phyloP scores from a whole-genome alignment of 2,113 vertebrate species.

The Eudyptes chrysolophus region DNA sequence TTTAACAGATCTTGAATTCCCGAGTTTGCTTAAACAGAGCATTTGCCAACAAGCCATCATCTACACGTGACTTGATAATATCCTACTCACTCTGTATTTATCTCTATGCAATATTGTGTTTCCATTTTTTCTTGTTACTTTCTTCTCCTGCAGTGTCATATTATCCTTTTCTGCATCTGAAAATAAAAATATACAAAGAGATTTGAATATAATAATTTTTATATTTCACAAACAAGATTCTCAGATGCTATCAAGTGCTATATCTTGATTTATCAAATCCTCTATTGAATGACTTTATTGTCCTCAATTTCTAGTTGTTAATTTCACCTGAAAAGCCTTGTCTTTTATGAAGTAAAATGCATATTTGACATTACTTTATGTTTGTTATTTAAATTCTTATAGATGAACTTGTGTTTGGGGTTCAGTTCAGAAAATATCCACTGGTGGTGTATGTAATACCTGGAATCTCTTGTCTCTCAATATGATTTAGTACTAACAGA shows the following conservation, averaged over 20 bases:
- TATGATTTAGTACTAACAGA: not conserved
- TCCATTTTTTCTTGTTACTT: not conserved
- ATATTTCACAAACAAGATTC: not conserved
- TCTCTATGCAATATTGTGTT: not conserved
- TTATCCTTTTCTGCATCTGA: not conserved
- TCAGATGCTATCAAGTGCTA: not conserved
- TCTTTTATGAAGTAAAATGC: not conserved
- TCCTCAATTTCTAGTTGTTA: not conserved
- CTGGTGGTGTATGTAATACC: not conserved
- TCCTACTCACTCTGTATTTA: accelerated
- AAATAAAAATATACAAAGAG: not conserved
- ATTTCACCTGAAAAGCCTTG: not conserved
- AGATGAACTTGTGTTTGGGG: not conserved
- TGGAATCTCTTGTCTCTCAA: not conserved
- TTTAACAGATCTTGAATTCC: not conserved
- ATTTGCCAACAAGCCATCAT: not conserved
- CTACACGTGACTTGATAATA: not conserved
- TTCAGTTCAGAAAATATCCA: not conserved
- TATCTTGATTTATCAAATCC: not conserved
- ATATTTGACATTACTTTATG: not conserved
- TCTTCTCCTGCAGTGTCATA: not conserved
- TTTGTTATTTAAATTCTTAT: not conserved
- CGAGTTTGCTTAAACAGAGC: not conserved
- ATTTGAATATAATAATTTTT: not conserved
- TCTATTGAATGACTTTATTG: not conserved